These are phyloP conservation scores for Meandrina meandrites DNA, from an alignment of 92 coral and sea anemone species.

Conservation along the genomic window DNA sequence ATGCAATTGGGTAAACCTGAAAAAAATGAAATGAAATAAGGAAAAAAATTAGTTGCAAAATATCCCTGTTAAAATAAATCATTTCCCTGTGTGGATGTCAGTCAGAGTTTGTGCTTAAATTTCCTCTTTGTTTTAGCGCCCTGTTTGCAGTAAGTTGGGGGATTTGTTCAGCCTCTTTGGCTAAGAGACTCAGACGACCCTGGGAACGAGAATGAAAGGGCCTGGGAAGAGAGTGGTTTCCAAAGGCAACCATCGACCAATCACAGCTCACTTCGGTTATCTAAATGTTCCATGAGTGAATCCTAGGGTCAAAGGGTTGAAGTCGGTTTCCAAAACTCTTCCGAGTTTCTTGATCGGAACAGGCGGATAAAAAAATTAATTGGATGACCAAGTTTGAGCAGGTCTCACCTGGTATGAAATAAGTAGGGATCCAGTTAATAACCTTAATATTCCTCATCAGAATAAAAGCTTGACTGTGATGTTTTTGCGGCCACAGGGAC, in stretches of 20 bases:
- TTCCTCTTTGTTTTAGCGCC: no score
- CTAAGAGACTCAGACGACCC: not conserved
- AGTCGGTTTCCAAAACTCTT: no score
- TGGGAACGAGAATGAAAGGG: not conserved
- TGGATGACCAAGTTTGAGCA: not conserved
- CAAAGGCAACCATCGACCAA: not conserved
- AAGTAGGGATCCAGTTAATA: not conserved
- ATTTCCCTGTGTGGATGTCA: no score
- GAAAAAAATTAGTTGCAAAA: not conserved
- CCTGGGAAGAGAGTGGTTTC: not conserved
- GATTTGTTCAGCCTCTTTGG: no score
- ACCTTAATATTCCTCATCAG: not conserved
- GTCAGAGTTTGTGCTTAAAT: no score
- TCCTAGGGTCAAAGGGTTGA: not conserved
- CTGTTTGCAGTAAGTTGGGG: no score
- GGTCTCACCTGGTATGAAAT: not conserved
- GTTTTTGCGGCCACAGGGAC: not conserved
- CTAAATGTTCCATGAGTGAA: not conserved
- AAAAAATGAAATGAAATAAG: not conserved
- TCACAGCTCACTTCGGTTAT: not conserved
- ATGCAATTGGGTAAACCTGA: not conserved
- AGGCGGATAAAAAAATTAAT: not conserved
- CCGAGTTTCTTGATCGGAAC: not conserved
- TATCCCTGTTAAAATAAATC: no score
- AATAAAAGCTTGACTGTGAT: slow-evolving; percentile 8